Percentiles rank a stretch among this genome's conserved stretches.
These are phyloP conservation scores for Tenodera sinensis DNA, from an alignment of 2,888 invertebrate genomes.

Conservation along the genomic window DNA sequence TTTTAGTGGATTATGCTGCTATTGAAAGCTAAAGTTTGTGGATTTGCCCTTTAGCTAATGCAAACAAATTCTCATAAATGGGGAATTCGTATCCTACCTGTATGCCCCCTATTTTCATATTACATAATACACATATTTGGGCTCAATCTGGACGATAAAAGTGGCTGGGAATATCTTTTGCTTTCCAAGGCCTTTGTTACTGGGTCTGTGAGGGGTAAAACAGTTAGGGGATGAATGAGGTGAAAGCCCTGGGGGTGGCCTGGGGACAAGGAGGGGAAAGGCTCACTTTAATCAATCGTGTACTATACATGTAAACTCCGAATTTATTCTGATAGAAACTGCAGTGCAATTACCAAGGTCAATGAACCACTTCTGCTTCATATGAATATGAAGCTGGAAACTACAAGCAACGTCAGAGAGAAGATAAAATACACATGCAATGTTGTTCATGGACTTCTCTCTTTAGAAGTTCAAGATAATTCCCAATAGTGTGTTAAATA, in stretches of 20 bases:
- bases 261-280: background rate
- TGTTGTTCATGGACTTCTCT: too few relatives aligned
- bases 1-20: too few relatives aligned
- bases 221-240: slow-evolving; percentile 21
- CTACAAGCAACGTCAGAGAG: too few relatives aligned
- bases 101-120: background rate
- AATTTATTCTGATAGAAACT: background rate
- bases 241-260: background rate
- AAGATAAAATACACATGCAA: too few relatives aligned
- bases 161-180: slow-evolving; percentile 20
- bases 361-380: background rate
- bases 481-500: too few relatives aligned
- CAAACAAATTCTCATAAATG: background rate
- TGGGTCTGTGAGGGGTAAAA: slow-evolving; percentile 14
- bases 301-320: slow-evolving; percentile 9
- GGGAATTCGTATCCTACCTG: background rate
- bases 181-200: slow-evolving; percentile 28
- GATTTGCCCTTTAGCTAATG: background rate
- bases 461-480: too few relatives aligned
- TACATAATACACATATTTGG: background rate
- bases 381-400: too few relatives aligned
- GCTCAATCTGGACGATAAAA: background rate
- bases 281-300: slow-evolving; percentile 26
- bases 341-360: background rate
- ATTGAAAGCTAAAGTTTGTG: too few relatives aligned